These are phyloP conservation scores for Mythimna impura DNA, from an alignment of 2,888 invertebrate genomes.

Conservation along the genomic window DNA sequence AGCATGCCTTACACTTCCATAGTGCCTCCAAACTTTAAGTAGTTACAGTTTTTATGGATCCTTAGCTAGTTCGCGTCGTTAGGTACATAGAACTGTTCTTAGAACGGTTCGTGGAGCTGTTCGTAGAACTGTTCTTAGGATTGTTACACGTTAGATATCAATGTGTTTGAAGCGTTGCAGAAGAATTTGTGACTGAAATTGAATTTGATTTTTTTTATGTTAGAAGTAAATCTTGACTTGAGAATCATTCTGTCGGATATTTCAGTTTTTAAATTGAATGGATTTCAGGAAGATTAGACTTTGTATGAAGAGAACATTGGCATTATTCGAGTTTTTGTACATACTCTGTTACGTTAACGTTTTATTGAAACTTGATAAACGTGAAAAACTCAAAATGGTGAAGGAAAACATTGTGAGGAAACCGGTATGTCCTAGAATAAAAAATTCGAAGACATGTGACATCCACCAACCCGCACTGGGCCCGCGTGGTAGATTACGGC, in stretches of 20 bases:
- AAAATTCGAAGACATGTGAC: too few relatives aligned
- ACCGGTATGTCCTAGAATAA: too few relatives aligned
- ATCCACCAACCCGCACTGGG: too few relatives aligned
- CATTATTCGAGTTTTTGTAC: too few relatives aligned
- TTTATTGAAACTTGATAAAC: too few relatives aligned
- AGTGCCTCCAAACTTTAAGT: slow-evolving; percentile 44
- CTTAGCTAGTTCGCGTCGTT: slow-evolving; percentile 34
- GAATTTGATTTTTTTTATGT: neutral
- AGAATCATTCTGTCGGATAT: neutral
- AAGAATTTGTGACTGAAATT: neutral
- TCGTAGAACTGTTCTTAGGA: neutral
- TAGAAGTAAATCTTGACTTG: neutral
- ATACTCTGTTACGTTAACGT: too few relatives aligned
- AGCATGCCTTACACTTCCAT: slow-evolving; percentile 28
- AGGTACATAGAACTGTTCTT: slow-evolving; percentile 34
- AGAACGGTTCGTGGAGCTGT: slow-evolving; percentile 15
- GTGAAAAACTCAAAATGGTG: too few relatives aligned
- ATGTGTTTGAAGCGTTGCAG: neutral
- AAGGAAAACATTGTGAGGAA: too few relatives aligned
- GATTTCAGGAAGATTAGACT: neutral
- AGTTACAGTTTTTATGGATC: slow-evolving; percentile 48
- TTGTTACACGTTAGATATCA: slow-evolving; percentile 1
- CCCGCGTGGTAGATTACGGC: too few relatives aligned
- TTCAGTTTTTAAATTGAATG: neutral
- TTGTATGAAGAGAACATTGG: too few relatives aligned